phyloP scores from a whole-genome alignment of 2,888 invertebrate genomes.

The Hymenopus coronatus region DNA sequence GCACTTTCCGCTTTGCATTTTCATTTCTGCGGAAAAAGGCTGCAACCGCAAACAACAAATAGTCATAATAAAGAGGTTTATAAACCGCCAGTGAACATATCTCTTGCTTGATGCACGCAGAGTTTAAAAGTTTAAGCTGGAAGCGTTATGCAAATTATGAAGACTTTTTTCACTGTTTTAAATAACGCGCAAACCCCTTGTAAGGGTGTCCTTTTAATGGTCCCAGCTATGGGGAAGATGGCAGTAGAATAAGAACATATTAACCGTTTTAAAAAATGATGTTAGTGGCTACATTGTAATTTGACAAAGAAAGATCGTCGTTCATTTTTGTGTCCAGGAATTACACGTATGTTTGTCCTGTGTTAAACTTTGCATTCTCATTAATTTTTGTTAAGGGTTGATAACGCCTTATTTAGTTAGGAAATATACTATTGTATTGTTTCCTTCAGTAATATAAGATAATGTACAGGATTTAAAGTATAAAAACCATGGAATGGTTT shows the following conservation, averaged over 20 bases:
- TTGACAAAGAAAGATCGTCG: not conserved
- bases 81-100: not conserved
- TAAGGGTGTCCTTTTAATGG: not conserved
- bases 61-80: not conserved
- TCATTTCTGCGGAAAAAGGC: not conserved
- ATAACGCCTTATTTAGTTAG: too few species aligned
- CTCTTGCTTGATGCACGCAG: not conserved
- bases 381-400: too few species aligned
- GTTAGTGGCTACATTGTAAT: not conserved
- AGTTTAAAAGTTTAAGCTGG: not conserved
- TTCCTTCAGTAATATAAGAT: too few species aligned
- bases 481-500: too few species aligned
- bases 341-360: too few species aligned
- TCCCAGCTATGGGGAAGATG: not conserved
- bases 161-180: not conserved
- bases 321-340: too few species aligned
- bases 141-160: not conserved
- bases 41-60: not conserved
- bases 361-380: too few species aligned
- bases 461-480: too few species aligned
- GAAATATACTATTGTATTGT: too few species aligned
- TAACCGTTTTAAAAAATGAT: not conserved
- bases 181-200: not conserved
- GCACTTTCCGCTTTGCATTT: not conserved
- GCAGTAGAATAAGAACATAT: not conserved